phyloP scores from a whole-genome alignment of 2,797 vertebrate species.

The Acrocephalus scirpaceus region DNA sequence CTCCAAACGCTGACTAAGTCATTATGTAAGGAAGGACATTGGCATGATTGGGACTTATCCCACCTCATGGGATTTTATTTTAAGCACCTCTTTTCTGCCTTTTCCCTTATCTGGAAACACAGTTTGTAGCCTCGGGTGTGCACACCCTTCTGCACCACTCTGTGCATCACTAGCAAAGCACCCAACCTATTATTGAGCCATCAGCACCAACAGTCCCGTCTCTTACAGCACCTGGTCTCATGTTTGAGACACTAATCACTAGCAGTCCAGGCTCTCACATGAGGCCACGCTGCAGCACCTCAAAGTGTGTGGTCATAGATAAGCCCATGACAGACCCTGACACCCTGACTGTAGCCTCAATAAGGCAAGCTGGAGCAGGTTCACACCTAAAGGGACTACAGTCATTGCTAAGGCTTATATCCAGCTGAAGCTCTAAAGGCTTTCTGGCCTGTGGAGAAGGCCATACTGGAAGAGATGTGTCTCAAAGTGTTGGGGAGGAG shows the following conservation, averaged over 20 bases:
- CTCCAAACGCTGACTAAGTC: neutral
- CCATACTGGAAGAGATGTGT: neutral
- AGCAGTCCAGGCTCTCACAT: neutral
- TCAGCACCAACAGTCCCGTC: neutral
- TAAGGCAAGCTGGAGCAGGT: neutral
- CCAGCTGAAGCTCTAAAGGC: neutral
- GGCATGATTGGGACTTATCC: too few species aligned
- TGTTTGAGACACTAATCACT: neutral
- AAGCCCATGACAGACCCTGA: neutral
- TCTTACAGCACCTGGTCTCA: neutral
- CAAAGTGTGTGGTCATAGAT: neutral
- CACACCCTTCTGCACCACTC: fast-evolving
- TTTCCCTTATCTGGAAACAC: neutral
- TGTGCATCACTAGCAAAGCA: fast-evolving
- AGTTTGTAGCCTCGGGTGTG: neutral
- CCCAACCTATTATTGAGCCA: neutral
- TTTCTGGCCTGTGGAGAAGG: neutral
- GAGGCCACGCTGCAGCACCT: neutral
- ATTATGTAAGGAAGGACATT: neutral
- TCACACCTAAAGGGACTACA: neutral
- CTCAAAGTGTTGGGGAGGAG: neutral
- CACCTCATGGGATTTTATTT: neutral
- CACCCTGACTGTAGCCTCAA: neutral
- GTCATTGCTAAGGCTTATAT: neutral
- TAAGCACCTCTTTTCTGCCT: neutral